phyloP scores from a whole-genome alignment of 2,797 vertebrate genomes.

The Tragelaphus eurycerus region DNA sequence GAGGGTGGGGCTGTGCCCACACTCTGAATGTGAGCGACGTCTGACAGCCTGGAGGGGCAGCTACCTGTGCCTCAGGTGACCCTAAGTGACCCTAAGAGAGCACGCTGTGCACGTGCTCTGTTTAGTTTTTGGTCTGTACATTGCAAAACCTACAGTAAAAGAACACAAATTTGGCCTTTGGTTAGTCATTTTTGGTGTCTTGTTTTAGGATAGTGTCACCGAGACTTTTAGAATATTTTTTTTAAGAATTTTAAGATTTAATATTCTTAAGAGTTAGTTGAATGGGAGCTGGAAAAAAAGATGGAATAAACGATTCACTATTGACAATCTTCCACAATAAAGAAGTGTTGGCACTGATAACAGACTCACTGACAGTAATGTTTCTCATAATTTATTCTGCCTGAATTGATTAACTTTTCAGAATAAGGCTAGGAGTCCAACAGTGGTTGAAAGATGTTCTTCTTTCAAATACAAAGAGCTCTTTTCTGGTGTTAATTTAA shows the following conservation, averaged over 20 bases:
- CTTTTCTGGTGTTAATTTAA: background rate
- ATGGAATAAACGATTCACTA: background rate
- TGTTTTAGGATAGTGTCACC: background rate
- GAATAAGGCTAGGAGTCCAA: background rate
- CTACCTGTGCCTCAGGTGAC: background rate
- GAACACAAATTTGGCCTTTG: background rate
- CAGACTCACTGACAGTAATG: background rate
- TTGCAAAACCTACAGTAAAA: background rate
- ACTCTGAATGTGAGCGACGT: background rate
- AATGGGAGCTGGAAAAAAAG: background rate
- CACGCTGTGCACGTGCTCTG: background rate
- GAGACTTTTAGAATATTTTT: background rate
- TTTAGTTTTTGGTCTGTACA: background rate
- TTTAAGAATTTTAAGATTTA: background rate
- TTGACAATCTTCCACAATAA: background rate
- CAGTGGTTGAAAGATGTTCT: background rate
- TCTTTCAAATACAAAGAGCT: background rate
- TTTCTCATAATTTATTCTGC: background rate
- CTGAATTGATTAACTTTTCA: background rate
- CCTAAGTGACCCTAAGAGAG: background rate
- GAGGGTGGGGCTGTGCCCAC: fast-evolving
- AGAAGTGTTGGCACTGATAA: background rate
- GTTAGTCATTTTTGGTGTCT: background rate
- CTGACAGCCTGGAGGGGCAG: too few species aligned
- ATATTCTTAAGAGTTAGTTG: background rate